Evolutionary conservation across 2,113 vertebrate genomes (phyloP).

Genomic region (Ictalurus punctatus): DNA sequence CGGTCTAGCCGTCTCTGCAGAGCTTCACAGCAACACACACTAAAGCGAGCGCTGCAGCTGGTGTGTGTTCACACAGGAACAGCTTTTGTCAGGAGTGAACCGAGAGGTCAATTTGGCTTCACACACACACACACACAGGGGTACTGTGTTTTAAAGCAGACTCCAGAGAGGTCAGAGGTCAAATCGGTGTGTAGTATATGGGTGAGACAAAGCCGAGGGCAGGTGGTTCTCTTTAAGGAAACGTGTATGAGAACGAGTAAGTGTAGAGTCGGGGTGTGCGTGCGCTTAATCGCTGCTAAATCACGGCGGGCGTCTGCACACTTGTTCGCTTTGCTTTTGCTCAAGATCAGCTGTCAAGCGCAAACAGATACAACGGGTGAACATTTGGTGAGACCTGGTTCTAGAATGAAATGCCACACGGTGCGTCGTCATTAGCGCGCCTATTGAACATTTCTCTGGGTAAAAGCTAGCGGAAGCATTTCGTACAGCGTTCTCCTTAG

Average conservation of each 20-base stretch:
- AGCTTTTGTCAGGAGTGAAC: constrained; percentile 57
- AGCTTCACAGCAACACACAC: constrained; percentile 51
- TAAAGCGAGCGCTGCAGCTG: constrained; percentile 45
- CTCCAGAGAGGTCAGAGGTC: constrained; percentile 66
- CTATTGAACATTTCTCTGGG: background rate
- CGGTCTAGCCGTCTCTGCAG: constrained; percentile 56
- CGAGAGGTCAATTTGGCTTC: constrained; percentile 59
- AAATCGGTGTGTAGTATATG: constrained; percentile 63
- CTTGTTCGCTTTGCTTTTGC: constrained; percentile 27
- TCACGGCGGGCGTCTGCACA: constrained; percentile 2
- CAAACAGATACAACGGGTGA: background rate
- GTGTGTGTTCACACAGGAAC: constrained; percentile 32
- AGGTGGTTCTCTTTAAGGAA: constrained; percentile 69
- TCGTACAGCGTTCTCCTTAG: background rate
- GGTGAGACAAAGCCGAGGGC: constrained; percentile 56
- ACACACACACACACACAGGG: constrained; percentile 1
- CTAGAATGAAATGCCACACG: no score
- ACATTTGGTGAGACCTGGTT: background rate
- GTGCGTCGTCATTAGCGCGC: background rate
- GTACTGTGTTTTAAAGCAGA: constrained; percentile 62
- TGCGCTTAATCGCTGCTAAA: background rate
- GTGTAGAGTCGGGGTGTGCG: background rate
- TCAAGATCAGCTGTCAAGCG: background rate
- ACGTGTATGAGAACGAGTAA: background rate
- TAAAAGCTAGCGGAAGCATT: background rate